phyloP scores from a whole-genome alignment of 92 coral and sea anemone genomes.

The Porites evermanni region DNA sequence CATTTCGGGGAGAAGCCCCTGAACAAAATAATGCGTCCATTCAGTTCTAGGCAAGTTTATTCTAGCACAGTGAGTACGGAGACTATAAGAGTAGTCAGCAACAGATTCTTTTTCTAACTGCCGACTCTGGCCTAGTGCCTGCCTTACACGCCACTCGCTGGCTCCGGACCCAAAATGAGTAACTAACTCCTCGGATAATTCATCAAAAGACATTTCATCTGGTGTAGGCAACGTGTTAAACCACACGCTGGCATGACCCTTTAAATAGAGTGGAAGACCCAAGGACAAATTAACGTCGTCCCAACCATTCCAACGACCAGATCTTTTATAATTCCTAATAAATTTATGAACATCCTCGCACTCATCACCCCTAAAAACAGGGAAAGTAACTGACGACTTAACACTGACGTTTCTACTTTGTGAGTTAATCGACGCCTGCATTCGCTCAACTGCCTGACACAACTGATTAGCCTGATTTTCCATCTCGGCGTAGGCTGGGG shows the following conservation, averaged over 20 bases:
- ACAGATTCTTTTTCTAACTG: too few species aligned
- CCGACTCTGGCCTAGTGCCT: too few species aligned
- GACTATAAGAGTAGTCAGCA: too few species aligned
- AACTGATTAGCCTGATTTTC: too few species aligned
- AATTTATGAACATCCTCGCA: slow-evolving; percentile 22
- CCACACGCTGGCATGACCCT: slow-evolving; percentile 39
- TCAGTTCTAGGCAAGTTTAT: slow-evolving; percentile 7
- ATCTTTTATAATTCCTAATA: background rate
- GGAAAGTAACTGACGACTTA: too few species aligned
- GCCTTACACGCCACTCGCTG: too few species aligned
- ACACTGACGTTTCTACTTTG: too few species aligned
- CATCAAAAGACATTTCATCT: slow-evolving; percentile 3
- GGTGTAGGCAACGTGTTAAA: slow-evolving; percentile 5
- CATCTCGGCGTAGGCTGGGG: too few species aligned
- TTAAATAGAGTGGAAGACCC: background rate
- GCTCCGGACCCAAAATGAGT: slow-evolving; percentile 33
- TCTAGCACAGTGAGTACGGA: too few species aligned
- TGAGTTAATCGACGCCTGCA: too few species aligned
- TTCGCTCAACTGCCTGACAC: too few species aligned
- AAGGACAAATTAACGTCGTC: background rate
- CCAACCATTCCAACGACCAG: slow-evolving; percentile 24
- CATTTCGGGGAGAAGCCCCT: slow-evolving; percentile 21
- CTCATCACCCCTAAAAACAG: slow-evolving; percentile 6
- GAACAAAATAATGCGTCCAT: slow-evolving; percentile 27
- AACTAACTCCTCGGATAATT: background rate